These are phyloP conservation scores for Neosalanx taihuensis DNA, from an alignment of 2,797 vertebrate species.

Conservation along the genomic window DNA sequence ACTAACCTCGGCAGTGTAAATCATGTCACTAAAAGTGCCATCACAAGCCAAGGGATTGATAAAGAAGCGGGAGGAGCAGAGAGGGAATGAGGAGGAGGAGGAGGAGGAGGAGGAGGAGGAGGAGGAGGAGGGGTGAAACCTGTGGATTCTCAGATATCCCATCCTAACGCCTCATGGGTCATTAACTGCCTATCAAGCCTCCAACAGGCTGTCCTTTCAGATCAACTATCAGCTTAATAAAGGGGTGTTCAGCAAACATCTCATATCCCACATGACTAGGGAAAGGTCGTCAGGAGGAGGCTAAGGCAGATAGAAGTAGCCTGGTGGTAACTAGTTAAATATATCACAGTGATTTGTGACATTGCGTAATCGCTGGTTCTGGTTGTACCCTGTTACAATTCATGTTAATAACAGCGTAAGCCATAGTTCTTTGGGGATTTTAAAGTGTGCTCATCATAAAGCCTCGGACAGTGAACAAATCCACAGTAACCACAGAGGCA, in stretches of 20 bases:
- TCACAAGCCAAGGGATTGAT: slow-evolving; percentile 57
- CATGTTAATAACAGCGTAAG: not conserved
- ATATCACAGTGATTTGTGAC: too few species aligned
- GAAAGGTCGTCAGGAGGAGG: not conserved
- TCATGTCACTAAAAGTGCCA: slow-evolving; percentile 85
- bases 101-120: slow-evolving; percentile 54
- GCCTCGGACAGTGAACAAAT: slow-evolving; percentile 41
- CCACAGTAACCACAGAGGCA: slow-evolving; percentile 27
- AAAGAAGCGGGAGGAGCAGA: slow-evolving; percentile 37
- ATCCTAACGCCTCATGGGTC: slow-evolving; percentile 68
- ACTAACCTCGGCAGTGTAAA: slow-evolving; percentile 79
- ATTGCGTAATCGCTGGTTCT: too few species aligned
- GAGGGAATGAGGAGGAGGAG: slow-evolving; percentile 47
- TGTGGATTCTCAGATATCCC: slow-evolving; percentile 77
- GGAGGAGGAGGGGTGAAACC: slow-evolving; percentile 59
- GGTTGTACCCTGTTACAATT: too few species aligned
- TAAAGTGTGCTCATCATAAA: slow-evolving; percentile 11
- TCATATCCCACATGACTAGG: slow-evolving; percentile 40
- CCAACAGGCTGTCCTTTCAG: slow-evolving; percentile 65
- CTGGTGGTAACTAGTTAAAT: not conserved
- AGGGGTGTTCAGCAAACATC: slow-evolving; percentile 68
- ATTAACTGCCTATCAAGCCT: slow-evolving; percentile 78
- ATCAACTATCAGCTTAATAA: slow-evolving; percentile 71
- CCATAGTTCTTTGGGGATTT: not conserved
- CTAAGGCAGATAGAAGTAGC: too few species aligned